These are phyloP conservation scores for Diarsia mendica DNA, from an alignment of 2,888 invertebrate species.

Conservation along the genomic window DNA sequence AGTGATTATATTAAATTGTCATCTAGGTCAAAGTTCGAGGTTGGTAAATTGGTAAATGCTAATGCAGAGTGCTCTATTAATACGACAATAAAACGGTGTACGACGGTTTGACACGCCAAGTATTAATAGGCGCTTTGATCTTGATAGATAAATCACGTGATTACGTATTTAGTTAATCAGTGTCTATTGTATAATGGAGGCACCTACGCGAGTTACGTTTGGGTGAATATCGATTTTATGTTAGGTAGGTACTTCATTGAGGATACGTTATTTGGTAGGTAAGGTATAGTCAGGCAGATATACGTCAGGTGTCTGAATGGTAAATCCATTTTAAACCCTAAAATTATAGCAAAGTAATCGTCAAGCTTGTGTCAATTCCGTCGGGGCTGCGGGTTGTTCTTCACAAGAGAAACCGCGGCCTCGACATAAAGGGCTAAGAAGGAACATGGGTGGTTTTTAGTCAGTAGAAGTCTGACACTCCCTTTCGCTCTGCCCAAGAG, in stretches of 20 bases:
- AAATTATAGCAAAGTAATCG: too few species aligned
- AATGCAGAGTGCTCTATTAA: constrained; percentile 42
- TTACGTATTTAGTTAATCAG: constrained; percentile 26
- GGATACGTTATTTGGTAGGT: not conserved
- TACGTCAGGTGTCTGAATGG: not conserved
- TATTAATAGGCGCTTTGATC: constrained; percentile 41
- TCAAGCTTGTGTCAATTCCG: too few species aligned
- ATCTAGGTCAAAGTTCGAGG: constrained; percentile 62
- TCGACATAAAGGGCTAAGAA: too few species aligned
- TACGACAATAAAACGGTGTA: constrained; percentile 45
- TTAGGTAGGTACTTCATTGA: not conserved
- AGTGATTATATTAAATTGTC: constrained; percentile 39
- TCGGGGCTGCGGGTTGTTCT: too few species aligned
- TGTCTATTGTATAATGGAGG: constrained; percentile 12
- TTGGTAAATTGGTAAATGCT: constrained; percentile 34
- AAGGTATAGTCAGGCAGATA: not conserved
- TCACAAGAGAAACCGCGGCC: too few species aligned
- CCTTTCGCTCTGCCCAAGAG: too few species aligned
- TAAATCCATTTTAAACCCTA: too few species aligned
- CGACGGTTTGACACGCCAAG: constrained; percentile 53
- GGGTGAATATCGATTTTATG: not conserved
- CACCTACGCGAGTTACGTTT: constrained; percentile 10
- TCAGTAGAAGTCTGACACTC: too few species aligned
- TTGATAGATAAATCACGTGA: constrained; percentile 34
- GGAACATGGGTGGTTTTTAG: too few species aligned